A percentile compares a stretch with the other conserved stretches of the same genome.
Conservation (phyloP, 2,797 vertebrate species). For the Melanotaenia parkinsoni region DNA sequence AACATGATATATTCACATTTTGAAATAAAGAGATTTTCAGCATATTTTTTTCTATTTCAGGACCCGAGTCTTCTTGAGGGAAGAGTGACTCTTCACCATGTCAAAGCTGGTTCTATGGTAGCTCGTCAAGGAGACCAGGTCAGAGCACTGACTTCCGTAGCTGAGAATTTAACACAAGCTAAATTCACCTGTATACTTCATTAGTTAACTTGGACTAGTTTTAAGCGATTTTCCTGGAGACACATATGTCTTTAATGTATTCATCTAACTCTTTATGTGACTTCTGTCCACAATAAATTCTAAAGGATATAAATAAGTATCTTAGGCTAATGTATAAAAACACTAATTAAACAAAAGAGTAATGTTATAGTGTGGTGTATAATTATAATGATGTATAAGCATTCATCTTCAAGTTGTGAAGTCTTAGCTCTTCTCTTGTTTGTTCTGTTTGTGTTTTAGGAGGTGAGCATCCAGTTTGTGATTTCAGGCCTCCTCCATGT, state of each 20-base stretch:
- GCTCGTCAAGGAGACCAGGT: conserved; percentile 97
- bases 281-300: too few relatives aligned
- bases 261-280: too few relatives aligned
- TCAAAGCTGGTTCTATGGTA: conserved; percentile 92
- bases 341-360: background rate
- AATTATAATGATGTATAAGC: background rate
- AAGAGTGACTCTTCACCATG: conserved; percentile 91
- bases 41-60: conserved; percentile 66
- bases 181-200: too few relatives aligned
- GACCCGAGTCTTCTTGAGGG: conserved; percentile 88
- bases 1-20: too few relatives aligned
- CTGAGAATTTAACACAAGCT: background rate
- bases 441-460: conserved; percentile 74
- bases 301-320: too few relatives aligned
- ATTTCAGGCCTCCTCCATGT: conserved; percentile 94
- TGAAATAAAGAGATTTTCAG: background rate
- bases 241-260: too few relatives aligned
- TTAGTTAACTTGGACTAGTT: too few relatives aligned
- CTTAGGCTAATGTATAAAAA: too few relatives aligned
- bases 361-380: background rate
- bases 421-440: background rate
- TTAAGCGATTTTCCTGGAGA: too few relatives aligned
- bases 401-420: conserved; percentile 1
- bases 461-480: conserved; percentile 93
- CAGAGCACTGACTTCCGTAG: conserved; percentile 41